Base-by-base conservation (phyloP, 35 echinoderm and acorn worm genomes). In the Diadema setosum region DNA sequence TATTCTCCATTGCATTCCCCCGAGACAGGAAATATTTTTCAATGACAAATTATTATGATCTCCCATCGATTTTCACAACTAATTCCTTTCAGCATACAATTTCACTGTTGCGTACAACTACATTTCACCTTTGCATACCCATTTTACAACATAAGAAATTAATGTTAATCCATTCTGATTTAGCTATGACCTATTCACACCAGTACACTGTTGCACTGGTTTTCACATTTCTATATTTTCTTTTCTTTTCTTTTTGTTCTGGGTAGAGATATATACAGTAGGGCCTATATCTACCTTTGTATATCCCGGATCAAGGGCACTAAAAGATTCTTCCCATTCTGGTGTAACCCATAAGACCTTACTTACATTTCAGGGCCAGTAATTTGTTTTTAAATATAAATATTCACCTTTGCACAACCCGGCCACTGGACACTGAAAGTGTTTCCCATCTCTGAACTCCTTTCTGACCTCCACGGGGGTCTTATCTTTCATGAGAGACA, bases 341-440 rank as follows among this genome's bases (percentile, higher is more conserved):
- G 65, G 26, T 18, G 1, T 20, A 5, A 65, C 83, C n/a, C 31
- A 18, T 6, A 56, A 83, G 46, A 9, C 40, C n/a, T 56, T 21
- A 8, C 5, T 26, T 83, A 20, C 26, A 26, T 16, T 7, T 21
- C 46, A 8, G 46, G 12, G 15, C 43, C 5, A 5, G 5, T 45
- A 21, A 17, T 21, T 1, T 33, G 26, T 30, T 23, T 57, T 58
- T 83, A 8, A 5, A 56, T 5, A 11, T 5, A 6, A 16, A 50
- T 34, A 46, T 31, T 25, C 35, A 87, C 86, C 86, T 88, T 81
- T 30, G 43, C 74, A 81, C 5, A 81, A 41, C 32, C 86, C 86
- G 5, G 74, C 26, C 12, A 43, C 63, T 55, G 42, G 16, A 8
- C 55, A 44, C 74, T 52, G 80, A 50, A 88, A 88, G 45, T 81